Percentiles rank a stretch among this genome's conserved stretches.
Evolutionary conservation across 2,888 invertebrate genomes (phyloP).

Genomic region (Drosophila limbata): DNA sequence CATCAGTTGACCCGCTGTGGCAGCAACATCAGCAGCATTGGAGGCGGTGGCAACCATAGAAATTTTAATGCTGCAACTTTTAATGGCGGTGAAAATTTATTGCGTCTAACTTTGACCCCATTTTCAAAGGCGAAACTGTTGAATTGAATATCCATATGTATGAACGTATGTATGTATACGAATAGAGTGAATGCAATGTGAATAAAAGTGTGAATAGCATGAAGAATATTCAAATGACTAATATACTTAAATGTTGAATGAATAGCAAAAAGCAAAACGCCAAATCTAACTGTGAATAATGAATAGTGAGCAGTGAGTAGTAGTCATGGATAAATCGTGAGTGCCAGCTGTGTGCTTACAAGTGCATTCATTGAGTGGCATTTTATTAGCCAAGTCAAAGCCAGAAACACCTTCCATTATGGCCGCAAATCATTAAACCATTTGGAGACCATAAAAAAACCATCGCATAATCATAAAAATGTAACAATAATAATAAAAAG

Average conservation of each 20-base stretch:
- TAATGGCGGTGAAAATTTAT: constrained; percentile 10
- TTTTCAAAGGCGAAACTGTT: constrained; percentile 3
- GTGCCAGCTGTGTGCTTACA: constrained; percentile 6
- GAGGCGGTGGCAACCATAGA: not conserved
- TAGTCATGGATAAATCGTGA: constrained; percentile 5
- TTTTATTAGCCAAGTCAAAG: constrained; percentile 18
- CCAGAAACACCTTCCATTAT: constrained; percentile 19
- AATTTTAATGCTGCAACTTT: constrained; percentile 12
- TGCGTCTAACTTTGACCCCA: constrained; percentile 30
- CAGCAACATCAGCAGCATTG: constrained; percentile 20
- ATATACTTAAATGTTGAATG: not conserved
- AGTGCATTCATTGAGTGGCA: constrained; percentile 3
- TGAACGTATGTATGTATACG: not conserved
- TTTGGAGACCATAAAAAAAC: constrained; percentile 25
- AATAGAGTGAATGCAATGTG: not conserved
- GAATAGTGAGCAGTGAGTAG: not conserved
- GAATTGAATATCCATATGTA: not conserved
- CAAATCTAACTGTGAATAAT: not conserved
- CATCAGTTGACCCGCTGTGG: constrained; percentile 43
- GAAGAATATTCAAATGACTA: not conserved
- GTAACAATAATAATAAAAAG: constrained; percentile 16
- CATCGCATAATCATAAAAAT: constrained; percentile 21
- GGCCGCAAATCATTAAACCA: constrained; percentile 33
- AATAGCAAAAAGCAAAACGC: not conserved
- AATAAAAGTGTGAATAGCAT: constrained; percentile 5